Conservation (phyloP, 1,140 invertebrate genomes). For the Dolichoris vasculosae region DNA sequence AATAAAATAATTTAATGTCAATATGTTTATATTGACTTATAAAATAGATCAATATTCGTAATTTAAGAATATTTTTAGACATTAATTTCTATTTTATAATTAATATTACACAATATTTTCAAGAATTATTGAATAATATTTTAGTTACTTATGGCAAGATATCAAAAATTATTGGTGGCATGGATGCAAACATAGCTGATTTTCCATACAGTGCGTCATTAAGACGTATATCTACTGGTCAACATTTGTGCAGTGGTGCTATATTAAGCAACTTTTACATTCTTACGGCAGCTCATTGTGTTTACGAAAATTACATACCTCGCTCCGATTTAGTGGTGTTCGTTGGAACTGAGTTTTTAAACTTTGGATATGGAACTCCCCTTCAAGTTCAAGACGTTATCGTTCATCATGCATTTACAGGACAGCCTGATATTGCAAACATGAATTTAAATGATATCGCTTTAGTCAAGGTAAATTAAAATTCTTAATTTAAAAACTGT, state of each 20-base stretch:
- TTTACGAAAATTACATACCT: neutral
- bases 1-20: too few relatives aligned
- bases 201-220: neutral
- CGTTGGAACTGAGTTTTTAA: neutral
- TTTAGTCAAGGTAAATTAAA: neutral
- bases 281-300: slow-evolving; percentile 14
- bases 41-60: too few relatives aligned
- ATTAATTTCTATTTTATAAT: too few relatives aligned
- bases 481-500: too few relatives aligned
- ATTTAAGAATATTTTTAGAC: too few relatives aligned
- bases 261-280: neutral
- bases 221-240: neutral
- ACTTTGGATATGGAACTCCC: neutral
- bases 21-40: too few relatives aligned
- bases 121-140: too few relatives aligned
- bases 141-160: neutral
- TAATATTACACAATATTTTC: too few relatives aligned
- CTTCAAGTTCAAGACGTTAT: neutral
- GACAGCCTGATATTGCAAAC: neutral
- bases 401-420: neutral
- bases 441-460: neutral
- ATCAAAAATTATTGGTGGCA: neutral
- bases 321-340: neutral
- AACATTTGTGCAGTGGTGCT: neutral
- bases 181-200: neutral